Evolutionary conservation across 2,113 vertebrate species (phyloP).

Genomic region (Tautogolabrus adspersus): DNA sequence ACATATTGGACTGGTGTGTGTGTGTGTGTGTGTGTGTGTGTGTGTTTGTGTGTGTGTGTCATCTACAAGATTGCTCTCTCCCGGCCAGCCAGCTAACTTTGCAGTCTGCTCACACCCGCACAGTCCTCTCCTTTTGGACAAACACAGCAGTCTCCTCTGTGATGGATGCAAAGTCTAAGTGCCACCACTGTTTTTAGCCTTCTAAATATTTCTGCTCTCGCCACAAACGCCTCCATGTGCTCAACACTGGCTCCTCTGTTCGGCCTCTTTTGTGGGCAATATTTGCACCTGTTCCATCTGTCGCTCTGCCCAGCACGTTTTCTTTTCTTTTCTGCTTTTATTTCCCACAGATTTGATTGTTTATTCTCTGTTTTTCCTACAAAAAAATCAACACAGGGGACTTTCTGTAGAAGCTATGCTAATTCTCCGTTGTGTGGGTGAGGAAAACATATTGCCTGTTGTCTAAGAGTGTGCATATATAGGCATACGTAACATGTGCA

Average conservation of each 20-base stretch:
- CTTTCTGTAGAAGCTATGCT: constrained; percentile 51
- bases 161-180: constrained; percentile 80
- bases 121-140: constrained; percentile 70
- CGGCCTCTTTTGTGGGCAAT: constrained; percentile 71
- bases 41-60: constrained; percentile 13
- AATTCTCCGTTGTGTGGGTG: constrained; percentile 68
- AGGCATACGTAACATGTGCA: background rate
- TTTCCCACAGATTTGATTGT: constrained; percentile 9
- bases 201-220: constrained; percentile 82
- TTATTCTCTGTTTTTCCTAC: constrained; percentile 35
- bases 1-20: background rate
- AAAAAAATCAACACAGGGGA: constrained; percentile 51
- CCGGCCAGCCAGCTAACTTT: constrained; percentile 64
- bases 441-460: constrained; percentile 67
- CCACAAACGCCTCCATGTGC: constrained; percentile 64
- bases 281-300: constrained; percentile 83
- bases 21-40: background rate
- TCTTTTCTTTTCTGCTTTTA: background rate
- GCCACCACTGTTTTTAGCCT: constrained; percentile 81
- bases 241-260: constrained; percentile 83
- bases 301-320: constrained; percentile 33
- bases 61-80: constrained; percentile 49
- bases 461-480: constrained; percentile 36
- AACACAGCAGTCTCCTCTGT: constrained; percentile 82
- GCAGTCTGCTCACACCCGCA: constrained; percentile 75